phyloP scores from a whole-genome alignment of 2,113 vertebrate genomes.

The human region GRCh38 chr4:64722001-64722500 shows the following conservation, averaged over 20 bases:
- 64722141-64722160: not conserved
- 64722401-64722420: not conserved
- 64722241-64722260: not conserved
- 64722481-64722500: not conserved
- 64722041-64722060: no score
- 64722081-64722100: no score
- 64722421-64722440: not conserved
- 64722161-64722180: not conserved
- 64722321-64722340: not conserved
- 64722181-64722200: not conserved
- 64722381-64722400: not conserved
- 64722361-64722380: not conserved
- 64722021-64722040: not conserved
- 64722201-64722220: not conserved
- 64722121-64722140: not conserved
- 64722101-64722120: not conserved
- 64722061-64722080: no score
- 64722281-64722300: not conserved
- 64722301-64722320: not conserved
- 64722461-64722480: not conserved
- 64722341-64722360: not conserved
- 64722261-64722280: not conserved
- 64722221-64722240: not conserved
- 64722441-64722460: not conserved
- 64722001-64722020: not conserved